Conservation (phyloP, 2,888 invertebrate genomes). For the Epirrhoe alternata region DNA sequence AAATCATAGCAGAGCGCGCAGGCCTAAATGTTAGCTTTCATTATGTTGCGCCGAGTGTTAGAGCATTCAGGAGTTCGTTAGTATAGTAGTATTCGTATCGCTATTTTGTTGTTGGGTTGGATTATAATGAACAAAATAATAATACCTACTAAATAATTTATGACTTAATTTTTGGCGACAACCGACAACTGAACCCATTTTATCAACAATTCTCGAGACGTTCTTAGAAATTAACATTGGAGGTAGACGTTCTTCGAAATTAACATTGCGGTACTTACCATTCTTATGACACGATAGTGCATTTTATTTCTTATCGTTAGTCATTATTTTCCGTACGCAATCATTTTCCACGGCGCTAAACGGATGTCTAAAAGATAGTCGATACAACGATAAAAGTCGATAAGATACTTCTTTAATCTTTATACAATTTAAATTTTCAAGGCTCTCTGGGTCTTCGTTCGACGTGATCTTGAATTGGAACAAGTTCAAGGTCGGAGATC, state of each 20-base stretch:
- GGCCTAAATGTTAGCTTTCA: background rate
- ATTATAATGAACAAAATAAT: too few relatives aligned
- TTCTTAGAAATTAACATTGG: background rate
- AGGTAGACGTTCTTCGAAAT: too few relatives aligned
- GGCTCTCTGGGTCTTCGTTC: background rate
- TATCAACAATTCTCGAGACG: background rate
- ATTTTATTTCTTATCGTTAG: background rate
- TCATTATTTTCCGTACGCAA: background rate
- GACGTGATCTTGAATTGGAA: background rate
- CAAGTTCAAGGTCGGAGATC: conserved; percentile 26
- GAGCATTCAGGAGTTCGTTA: background rate
- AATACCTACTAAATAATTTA: background rate
- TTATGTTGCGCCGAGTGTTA: background rate
- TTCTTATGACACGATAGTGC: background rate
- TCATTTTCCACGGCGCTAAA: background rate
- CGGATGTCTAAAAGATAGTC: too few relatives aligned
- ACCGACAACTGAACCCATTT: background rate
- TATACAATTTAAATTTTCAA: background rate
- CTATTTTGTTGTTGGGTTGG: background rate
- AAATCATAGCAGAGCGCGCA: conserved; percentile 15
- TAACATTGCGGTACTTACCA: too few relatives aligned
- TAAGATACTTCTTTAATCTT: too few relatives aligned
- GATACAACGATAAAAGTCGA: too few relatives aligned
- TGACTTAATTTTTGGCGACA: background rate
- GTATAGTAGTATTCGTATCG: too few relatives aligned